A percentile compares a stretch with the other conserved stretches of the same genome.
These are phyloP conservation scores for Rhabdomys dilectus DNA, from an alignment of 2,113 vertebrate species.

Conservation along the genomic window DNA sequence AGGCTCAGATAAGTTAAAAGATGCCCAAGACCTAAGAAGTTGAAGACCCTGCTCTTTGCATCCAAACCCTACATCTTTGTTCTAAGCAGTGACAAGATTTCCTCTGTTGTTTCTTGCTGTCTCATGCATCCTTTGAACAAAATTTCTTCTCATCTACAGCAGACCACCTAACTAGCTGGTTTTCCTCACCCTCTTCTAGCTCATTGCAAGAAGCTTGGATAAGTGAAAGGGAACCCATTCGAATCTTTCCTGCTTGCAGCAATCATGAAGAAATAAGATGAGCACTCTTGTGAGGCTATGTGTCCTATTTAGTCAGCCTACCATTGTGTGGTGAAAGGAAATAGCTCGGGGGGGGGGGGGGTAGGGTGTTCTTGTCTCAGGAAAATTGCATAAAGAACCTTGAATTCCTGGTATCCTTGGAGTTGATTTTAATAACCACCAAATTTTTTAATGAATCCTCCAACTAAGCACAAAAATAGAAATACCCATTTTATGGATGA, in stretches of 20 bases:
- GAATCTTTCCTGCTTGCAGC: conserved; percentile 93
- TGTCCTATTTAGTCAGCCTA: conserved; percentile 95
- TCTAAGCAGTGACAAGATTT: not conserved
- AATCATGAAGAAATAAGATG: conserved; percentile 98
- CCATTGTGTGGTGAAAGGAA: conserved; percentile 88
- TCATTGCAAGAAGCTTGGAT: conserved; percentile 89
- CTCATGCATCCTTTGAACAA: not conserved
- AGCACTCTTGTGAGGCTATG: conserved; percentile 94
- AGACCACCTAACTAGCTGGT: conserved; percentile 75
- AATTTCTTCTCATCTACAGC: not conserved
- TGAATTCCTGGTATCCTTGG: not conserved
- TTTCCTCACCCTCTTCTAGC: conserved; percentile 80
- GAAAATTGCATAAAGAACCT: not conserved
- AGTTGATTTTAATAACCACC: conserved; percentile 42
- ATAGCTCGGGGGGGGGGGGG: conserved; percentile 54
- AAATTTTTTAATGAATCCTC: not conserved
- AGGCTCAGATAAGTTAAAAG: not conserved
- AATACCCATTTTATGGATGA: not conserved
- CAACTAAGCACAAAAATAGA: conserved; percentile 17
- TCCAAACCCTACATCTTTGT: not conserved
- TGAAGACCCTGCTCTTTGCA: not conserved
- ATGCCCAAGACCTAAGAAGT: not conserved
- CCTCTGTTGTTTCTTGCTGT: not conserved
- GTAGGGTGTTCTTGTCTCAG: conserved; percentile 32
- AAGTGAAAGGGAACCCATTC: conserved; percentile 92